Percentiles rank a stretch among this genome's conserved stretches.
These are phyloP conservation scores for Podotricha telesiphe DNA, from an alignment of 2,888 invertebrate genomes.

Conservation along the genomic window DNA sequence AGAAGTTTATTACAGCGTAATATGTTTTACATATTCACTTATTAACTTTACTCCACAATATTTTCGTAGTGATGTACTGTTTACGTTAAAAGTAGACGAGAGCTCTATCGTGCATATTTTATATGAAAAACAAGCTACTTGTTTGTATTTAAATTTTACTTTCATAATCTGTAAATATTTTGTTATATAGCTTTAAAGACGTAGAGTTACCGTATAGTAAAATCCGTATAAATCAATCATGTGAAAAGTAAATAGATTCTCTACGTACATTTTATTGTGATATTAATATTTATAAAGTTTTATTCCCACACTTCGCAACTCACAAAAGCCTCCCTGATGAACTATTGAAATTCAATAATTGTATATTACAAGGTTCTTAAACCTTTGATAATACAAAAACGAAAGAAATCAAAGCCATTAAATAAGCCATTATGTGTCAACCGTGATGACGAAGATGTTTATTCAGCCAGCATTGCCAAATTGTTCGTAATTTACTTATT, in stretches of 20 bases:
- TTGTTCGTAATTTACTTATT: constrained; percentile 23
- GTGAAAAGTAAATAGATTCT: background rate
- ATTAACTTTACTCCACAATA: background rate
- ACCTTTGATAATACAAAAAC: background rate
- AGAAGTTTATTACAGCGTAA: background rate
- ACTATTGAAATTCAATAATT: constrained; percentile 15
- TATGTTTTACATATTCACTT: background rate
- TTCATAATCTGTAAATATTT: constrained; percentile 4
- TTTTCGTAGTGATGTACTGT: constrained; percentile 9
- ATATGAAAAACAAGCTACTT: background rate
- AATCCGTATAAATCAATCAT: background rate
- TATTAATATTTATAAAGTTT: background rate
- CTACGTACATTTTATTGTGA: background rate
- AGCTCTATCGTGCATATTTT: constrained; percentile 6
- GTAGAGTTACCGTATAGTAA: background rate
- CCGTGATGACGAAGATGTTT: constrained; percentile 5
- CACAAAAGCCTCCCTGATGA: background rate
- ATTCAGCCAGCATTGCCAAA: constrained; percentile 20
- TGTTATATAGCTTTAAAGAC: constrained; percentile 1
- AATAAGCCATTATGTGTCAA: background rate
- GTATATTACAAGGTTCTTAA: background rate
- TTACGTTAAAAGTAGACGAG: constrained; percentile 16
- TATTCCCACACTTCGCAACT: background rate
- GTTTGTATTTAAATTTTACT: constrained; percentile 1
- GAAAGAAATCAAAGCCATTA: background rate